phyloP scores from a whole-genome alignment of 2,113 vertebrate species.

The Butorides virescens region DNA sequence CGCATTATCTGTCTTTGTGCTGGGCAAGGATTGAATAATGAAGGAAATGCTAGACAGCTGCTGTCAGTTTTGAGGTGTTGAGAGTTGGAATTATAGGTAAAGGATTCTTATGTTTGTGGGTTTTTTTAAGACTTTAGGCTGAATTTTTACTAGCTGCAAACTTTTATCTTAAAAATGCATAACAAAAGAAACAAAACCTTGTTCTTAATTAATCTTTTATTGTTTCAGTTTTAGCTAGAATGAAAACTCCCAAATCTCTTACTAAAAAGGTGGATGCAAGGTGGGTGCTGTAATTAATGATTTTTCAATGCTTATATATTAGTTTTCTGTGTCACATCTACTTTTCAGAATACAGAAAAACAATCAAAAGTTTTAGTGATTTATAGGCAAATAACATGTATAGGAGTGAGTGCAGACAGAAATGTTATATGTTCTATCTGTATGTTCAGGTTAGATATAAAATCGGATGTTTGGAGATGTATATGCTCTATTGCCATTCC shows the following conservation, averaged over 20 bases:
- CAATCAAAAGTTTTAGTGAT: background rate
- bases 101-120: background rate
- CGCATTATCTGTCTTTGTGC: background rate
- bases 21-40: background rate
- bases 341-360: background rate
- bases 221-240: constrained; percentile 55
- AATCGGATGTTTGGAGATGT: background rate
- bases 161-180: background rate
- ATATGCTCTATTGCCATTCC: fast-evolving
- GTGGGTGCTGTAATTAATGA: constrained; percentile 31
- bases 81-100: background rate
- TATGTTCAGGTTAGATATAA: background rate
- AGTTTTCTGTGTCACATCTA: background rate
- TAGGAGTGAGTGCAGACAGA: background rate
- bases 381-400: fast-evolving
- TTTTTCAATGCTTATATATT: background rate
- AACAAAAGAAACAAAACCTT: background rate
- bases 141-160: background rate
- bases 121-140: background rate
- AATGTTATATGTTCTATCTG: background rate
- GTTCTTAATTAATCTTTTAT: background rate
- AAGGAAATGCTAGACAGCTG: background rate
- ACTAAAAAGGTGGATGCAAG: background rate
- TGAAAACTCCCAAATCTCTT: constrained; percentile 30
- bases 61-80: background rate